Evolutionary conservation across 2,797 vertebrate species (phyloP), one percentile per base, ranked within the genome.

Genomic region (Oreochromis grahami): DNA sequence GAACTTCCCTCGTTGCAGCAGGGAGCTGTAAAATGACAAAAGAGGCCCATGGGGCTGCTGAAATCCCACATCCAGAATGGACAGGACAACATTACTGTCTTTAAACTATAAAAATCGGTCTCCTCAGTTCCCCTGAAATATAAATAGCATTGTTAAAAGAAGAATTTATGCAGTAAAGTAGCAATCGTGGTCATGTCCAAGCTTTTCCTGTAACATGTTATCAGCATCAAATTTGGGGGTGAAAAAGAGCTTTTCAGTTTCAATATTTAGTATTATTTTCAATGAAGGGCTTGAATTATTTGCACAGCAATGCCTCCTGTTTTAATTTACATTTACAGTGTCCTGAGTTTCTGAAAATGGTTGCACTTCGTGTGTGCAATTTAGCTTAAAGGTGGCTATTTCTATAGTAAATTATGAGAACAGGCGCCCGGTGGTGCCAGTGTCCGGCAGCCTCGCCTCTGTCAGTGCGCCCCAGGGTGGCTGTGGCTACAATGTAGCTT

Each of bases 401-500:
- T 85, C 68, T 82, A 21, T 63, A 38, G 51, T 74, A 76, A 55
- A 77, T 85, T 88, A 86, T 72, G 41, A 86, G 56, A 45, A 60
- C 34, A 92, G 74, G 34, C 90, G 58, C 87, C n/a, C n/a, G n/a
- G n/a, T n/a, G n/a, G n/a, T n/a, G n/a, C n/a, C n/a, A n/a, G n/a
- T n/a, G n/a, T n/a, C n/a, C n/a, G n/a, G n/a, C n/a, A n/a, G n/a
- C n/a, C n/a, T n/a, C n/a, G n/a, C n/a, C n/a, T n/a, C n/a, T n/a
- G n/a, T n/a, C n/a, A n/a, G n/a, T n/a, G n/a, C n/a, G n/a, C n/a
- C n/a, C n/a, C n/a, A n/a, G n/a, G n/a, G n/a, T n/a, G n/a, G n/a
- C n/a, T n/a, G n/a, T n/a, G n/a, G n/a, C n/a, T n/a, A n/a, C n/a
- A n/a, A n/a, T n/a, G n/a, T n/a, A n/a, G n/a, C n/a, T n/a, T n/a